Conservation (phyloP, 2,888 invertebrate genomes). For the Lithophane ornitopus region DNA sequence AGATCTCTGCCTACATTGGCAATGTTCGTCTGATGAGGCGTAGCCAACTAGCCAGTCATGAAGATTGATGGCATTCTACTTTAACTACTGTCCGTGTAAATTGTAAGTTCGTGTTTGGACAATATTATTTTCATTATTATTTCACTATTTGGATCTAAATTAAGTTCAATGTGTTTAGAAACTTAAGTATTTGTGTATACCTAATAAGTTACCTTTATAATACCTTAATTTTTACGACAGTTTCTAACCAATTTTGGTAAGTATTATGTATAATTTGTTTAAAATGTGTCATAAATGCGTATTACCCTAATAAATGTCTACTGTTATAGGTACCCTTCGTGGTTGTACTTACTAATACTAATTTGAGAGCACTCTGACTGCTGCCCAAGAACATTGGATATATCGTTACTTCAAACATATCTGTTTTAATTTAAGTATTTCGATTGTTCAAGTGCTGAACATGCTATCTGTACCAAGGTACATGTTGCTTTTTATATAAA, state of each 20-base stretch:
- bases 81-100: constrained; percentile 61
- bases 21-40: constrained; percentile 60
- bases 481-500: constrained; percentile 8
- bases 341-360: constrained; percentile 5
- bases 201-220: constrained; percentile 25
- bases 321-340: constrained; percentile 26
- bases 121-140: constrained; percentile 76
- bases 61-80: constrained; percentile 53
- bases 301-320: constrained; percentile 30
- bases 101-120: constrained; percentile 74
- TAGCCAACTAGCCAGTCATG: constrained; percentile 60
- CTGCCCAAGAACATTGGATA: constrained; percentile 50
- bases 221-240: constrained; percentile 33
- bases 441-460: constrained; percentile 54
- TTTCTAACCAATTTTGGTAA: constrained; percentile 14
- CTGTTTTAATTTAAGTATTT: constrained; percentile 65
- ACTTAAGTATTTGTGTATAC: constrained; percentile 33
- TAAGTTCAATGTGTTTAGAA: constrained; percentile 57
- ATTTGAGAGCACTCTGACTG: constrained; percentile 41
- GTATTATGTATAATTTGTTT: constrained; percentile 32
- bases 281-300: constrained; percentile 33
- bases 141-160: constrained; percentile 67
- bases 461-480: constrained; percentile 49
- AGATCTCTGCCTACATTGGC: constrained; percentile 64
- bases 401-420: constrained; percentile 71